Evolutionary conservation across 2,797 vertebrate species (phyloP).

Genomic region (Cirrhinus mrigala): DNA sequence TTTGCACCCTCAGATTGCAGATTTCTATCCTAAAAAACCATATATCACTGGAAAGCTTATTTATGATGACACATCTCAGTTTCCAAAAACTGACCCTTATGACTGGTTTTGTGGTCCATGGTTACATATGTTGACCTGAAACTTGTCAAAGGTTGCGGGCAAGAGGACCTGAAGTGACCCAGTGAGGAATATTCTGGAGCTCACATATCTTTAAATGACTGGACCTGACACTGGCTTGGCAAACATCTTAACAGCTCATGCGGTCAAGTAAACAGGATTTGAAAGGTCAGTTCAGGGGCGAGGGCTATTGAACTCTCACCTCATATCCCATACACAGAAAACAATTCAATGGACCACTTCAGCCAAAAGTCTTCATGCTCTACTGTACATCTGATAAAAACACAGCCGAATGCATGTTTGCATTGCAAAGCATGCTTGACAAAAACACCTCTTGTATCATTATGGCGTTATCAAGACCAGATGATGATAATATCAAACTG

Average conservation of each 20-base stretch:
- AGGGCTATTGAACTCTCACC: conserved; percentile 11
- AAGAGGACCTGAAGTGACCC: background rate
- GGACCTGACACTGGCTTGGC: background rate
- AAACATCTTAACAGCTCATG: conserved; percentile 34
- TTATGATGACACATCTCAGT: too few species aligned
- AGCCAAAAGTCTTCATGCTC: background rate
- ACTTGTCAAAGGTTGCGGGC: background rate
- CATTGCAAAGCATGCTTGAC: background rate
- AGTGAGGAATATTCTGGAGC: background rate
- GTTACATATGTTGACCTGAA: background rate
- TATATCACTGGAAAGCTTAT: too few species aligned
- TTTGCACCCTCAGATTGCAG: too few species aligned
- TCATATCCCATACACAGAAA: background rate
- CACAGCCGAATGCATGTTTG: background rate
- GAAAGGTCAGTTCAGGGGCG: conserved; percentile 9
- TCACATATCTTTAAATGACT: conserved; percentile 7
- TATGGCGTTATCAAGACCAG: conserved; percentile 9
- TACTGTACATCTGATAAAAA: conserved; percentile 7
- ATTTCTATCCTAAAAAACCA: too few species aligned
- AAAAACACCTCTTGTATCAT: conserved; percentile 1
- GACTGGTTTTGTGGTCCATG: too few species aligned
- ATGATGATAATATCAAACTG: conserved; percentile 38
- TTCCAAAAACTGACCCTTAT: too few species aligned
- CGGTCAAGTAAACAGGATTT: conserved; percentile 38
- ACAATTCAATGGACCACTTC: background rate